Percentiles rank a stretch among this genome's conserved stretches.
phyloP scores from a whole-genome alignment of 2,113 vertebrate genomes.

The Castor canadensis region DNA sequence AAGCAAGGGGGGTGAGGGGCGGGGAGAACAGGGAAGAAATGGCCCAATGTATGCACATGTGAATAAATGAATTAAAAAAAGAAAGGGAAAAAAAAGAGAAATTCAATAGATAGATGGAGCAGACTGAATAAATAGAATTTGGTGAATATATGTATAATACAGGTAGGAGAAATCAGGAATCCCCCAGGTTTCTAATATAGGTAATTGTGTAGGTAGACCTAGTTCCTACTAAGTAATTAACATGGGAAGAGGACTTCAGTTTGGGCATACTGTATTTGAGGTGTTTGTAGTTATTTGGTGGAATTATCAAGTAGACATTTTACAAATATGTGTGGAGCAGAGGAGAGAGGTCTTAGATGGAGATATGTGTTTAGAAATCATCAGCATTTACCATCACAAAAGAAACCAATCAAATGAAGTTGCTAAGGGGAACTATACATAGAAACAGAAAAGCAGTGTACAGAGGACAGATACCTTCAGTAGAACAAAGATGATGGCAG shows the following conservation, averaged over 20 bases:
- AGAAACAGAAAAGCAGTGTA: not conserved
- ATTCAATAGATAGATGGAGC: not conserved
- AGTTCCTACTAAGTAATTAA: not conserved
- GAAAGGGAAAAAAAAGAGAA: no score
- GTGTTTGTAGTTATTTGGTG: not conserved
- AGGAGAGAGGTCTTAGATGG: not conserved
- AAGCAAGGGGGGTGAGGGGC: no score
- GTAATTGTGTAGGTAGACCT: not conserved
- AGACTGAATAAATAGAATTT: not conserved
- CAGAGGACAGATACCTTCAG: not conserved
- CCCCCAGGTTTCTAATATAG: not conserved
- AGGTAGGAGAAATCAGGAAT: not conserved
- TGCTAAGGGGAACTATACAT: not conserved
- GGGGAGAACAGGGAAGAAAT: no score
- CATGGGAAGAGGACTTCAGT: not conserved
- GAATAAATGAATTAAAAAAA: no score
- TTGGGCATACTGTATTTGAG: not conserved
- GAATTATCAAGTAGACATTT: not conserved
- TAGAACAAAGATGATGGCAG: not conserved
- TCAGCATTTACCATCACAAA: not conserved
- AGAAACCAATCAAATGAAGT: not conserved
- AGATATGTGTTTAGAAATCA: not conserved
- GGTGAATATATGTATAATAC: not conserved
- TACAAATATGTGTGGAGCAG: not conserved
- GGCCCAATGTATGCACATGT: no score